These are phyloP conservation scores for Chelon auratus DNA, from an alignment of 2,797 vertebrate genomes.

Conservation along the genomic window DNA sequence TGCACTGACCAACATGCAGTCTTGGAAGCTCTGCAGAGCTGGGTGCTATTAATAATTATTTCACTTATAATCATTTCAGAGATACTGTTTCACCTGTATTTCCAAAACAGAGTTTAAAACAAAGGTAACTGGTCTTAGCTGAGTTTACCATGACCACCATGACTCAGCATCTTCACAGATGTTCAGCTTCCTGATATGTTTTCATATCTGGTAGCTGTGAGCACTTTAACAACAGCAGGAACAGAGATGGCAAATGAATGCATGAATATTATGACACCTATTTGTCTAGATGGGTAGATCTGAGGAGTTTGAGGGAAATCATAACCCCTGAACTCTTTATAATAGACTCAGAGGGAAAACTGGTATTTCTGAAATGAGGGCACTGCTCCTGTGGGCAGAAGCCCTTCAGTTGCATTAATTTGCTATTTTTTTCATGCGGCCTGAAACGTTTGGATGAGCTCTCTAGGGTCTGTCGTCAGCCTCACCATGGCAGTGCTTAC, in stretches of 20 bases:
- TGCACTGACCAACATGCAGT: too few relatives aligned
- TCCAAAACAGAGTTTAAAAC: too few relatives aligned
- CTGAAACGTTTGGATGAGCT: conserved; percentile 86
- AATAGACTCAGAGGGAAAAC: conserved; percentile 66
- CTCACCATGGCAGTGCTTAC: conserved; percentile 72
- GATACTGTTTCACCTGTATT: too few relatives aligned
- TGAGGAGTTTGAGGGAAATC: conserved; percentile 59
- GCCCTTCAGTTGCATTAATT: conserved; percentile 87
- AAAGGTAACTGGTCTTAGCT: too few relatives aligned
- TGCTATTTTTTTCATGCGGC: conserved; percentile 84
- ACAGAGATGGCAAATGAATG: conserved; percentile 37
- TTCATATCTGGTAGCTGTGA: neutral
- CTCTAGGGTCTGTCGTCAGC: conserved; percentile 76
- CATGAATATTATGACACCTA: conserved; percentile 44
- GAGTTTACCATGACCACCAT: too few relatives aligned
- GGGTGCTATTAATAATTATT: neutral
- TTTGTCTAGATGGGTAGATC: conserved; percentile 37
- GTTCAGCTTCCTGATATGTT: too few relatives aligned
- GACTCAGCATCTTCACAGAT: too few relatives aligned
- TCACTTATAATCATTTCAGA: neutral
- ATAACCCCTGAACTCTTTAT: conserved; percentile 61
- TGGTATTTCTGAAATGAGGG: conserved; percentile 80
- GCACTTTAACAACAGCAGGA: conserved; percentile 19
- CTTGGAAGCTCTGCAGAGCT: neutral
- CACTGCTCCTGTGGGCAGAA: conserved; percentile 79